These are phyloP conservation scores for Craterocephalus amniculus DNA, from an alignment of 2,797 vertebrate species.

Conservation along the genomic window DNA sequence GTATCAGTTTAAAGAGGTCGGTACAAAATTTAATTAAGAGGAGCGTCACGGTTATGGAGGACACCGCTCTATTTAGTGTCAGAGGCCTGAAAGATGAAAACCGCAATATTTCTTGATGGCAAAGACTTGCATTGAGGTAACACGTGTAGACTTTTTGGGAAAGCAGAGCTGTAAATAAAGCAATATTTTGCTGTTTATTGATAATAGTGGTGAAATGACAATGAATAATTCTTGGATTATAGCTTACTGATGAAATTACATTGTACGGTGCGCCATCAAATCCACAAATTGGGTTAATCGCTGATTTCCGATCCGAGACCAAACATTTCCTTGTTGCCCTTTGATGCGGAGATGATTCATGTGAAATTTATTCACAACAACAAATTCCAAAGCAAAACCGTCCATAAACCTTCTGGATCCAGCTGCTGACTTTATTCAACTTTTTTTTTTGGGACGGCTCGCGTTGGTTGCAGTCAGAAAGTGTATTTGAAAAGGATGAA, in stretches of 20 bases:
- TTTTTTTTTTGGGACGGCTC: constrained; percentile 8
- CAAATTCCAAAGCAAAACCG: constrained; percentile 23
- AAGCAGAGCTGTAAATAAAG: background rate
- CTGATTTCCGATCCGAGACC: background rate
- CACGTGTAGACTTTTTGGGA: constrained; percentile 11
- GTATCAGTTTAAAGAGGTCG: constrained; percentile 61
- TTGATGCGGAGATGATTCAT: constrained; percentile 19
- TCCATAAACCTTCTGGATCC: constrained; percentile 26
- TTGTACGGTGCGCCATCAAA: background rate
- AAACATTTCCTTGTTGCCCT: background rate
- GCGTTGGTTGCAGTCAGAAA: constrained; percentile 15
- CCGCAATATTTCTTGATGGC: constrained; percentile 48
- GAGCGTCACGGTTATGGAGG: constrained; percentile 60
- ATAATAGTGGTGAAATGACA: background rate
- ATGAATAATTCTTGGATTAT: background rate
- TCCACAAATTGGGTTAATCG: background rate
- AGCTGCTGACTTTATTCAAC: constrained; percentile 25
- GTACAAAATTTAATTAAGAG: constrained; percentile 75
- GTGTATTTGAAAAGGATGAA: constrained; percentile 52
- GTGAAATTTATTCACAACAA: constrained; percentile 11
- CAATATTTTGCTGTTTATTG: background rate
- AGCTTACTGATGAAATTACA: background rate
- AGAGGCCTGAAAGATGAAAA: constrained; percentile 48
- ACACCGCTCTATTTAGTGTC: constrained; percentile 51
- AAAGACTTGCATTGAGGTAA: constrained; percentile 44